Percentiles rank a stretch among this genome's conserved stretches.
phyloP scores from a whole-genome alignment of 2,113 vertebrate species.

The Burhinus oedicnemus region DNA sequence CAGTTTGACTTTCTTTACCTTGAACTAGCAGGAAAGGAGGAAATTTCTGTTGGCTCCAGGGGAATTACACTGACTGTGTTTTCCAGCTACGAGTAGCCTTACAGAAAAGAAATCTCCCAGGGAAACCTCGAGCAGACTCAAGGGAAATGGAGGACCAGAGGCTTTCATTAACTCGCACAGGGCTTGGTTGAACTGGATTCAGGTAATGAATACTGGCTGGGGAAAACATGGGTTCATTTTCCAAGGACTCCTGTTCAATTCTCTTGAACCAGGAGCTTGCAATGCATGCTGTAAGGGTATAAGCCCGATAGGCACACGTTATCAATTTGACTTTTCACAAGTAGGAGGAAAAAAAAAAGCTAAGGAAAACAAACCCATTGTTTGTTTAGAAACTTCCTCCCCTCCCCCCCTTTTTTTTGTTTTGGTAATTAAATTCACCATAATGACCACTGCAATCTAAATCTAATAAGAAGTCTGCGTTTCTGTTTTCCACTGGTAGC shows the following conservation, averaged over 20 bases:
- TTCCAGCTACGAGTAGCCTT: not conserved
- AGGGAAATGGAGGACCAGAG: not conserved
- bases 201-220: not conserved
- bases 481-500: constrained; percentile 13
- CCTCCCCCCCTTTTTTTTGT: not conserved
- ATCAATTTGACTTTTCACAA: not conserved
- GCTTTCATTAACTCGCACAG: not conserved
- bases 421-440: not conserved
- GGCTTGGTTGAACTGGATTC: not conserved
- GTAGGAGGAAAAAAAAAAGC: no score
- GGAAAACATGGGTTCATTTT: not conserved
- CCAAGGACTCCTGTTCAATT: not conserved
- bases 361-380: not conserved
- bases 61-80: not conserved
- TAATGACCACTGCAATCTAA: constrained; percentile 11
- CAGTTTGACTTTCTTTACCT: not conserved
- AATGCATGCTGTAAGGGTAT: not conserved
- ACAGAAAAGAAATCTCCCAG: not conserved
- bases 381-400: not conserved
- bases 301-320: not conserved
- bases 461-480: not conserved
- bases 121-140: not conserved
- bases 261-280: not conserved
- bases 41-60: not conserved
- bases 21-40: not conserved